phyloP scores from a whole-genome alignment of 2,888 invertebrate genomes.

The Trilocha varians region DNA sequence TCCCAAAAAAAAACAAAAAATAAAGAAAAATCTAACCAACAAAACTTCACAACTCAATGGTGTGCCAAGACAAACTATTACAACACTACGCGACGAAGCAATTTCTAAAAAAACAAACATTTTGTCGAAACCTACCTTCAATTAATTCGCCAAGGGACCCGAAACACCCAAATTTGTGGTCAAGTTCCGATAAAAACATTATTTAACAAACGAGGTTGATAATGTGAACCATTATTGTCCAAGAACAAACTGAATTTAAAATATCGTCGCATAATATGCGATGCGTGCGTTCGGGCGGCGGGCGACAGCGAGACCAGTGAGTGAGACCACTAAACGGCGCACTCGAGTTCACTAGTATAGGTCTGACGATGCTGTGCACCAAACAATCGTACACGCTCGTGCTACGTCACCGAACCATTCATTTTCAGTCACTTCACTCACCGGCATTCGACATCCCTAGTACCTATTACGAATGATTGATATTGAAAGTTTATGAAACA shows the following conservation, averaged over 20 bases:
- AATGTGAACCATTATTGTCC: neutral
- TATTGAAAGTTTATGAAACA: too few relatives aligned
- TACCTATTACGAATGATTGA: too few relatives aligned
- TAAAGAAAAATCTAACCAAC: too few relatives aligned
- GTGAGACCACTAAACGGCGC: slow-evolving; percentile 21
- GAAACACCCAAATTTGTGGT: neutral
- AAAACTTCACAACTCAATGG: too few relatives aligned
- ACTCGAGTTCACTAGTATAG: slow-evolving; percentile 4
- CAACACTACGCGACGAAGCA: slow-evolving; percentile 1
- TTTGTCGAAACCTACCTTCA: neutral
- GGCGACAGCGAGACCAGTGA: slow-evolving; percentile 30
- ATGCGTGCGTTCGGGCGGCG: slow-evolving; percentile 34
- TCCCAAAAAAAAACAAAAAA: too few relatives aligned
- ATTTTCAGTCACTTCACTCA: slow-evolving; percentile 9
- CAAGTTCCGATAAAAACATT: neutral
- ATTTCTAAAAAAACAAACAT: neutral
- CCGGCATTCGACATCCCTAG: neutral
- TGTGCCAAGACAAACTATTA: neutral
- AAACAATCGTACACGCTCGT: neutral
- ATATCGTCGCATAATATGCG: slow-evolving; percentile 4
- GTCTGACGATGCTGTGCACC: neutral
- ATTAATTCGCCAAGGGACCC: neutral
- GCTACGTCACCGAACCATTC: slow-evolving; percentile 25
- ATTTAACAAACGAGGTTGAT: neutral
- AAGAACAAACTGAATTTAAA: neutral